Conservation (phyloP, 2,888 invertebrate genomes). For the Hyalella azteca region DNA sequence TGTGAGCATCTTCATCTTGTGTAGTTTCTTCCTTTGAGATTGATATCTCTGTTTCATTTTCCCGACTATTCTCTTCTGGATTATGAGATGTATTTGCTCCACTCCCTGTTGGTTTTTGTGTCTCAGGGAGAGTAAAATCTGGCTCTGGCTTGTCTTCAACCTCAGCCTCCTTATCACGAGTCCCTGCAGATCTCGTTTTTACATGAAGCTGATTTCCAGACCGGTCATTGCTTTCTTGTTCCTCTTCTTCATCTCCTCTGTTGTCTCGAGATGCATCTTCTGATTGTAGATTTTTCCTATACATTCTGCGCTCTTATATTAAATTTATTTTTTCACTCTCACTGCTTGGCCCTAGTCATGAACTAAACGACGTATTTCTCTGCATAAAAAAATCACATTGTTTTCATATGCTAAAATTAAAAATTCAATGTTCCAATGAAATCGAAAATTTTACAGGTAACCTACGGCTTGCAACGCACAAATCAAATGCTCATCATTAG, state of each 20-base stretch:
- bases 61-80: neutral
- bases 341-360: too few relatives aligned
- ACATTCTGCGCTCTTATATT: neutral
- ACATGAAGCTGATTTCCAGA: neutral
- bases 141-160: neutral
- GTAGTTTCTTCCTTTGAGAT: neutral
- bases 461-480: too few relatives aligned
- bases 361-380: too few relatives aligned
- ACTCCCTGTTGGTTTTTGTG: too few relatives aligned
- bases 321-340: too few relatives aligned
- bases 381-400: too few relatives aligned
- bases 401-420: too few relatives aligned
- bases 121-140: too few relatives aligned
- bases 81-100: neutral
- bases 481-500: too few relatives aligned
- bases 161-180: neutral
- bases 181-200: neutral
- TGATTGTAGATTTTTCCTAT: constrained; percentile 21
- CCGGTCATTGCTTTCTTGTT: neutral
- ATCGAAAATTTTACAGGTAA: too few relatives aligned
- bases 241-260: constrained; percentile 21
- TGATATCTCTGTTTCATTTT: neutral
- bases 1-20: neutral
- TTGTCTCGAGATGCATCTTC: neutral
- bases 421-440: too few relatives aligned